Evolutionary conservation across 2,797 vertebrate genomes (phyloP), one percentile per base, ranked within the genome.

Genomic region (Bradypus variegatus): DNA sequence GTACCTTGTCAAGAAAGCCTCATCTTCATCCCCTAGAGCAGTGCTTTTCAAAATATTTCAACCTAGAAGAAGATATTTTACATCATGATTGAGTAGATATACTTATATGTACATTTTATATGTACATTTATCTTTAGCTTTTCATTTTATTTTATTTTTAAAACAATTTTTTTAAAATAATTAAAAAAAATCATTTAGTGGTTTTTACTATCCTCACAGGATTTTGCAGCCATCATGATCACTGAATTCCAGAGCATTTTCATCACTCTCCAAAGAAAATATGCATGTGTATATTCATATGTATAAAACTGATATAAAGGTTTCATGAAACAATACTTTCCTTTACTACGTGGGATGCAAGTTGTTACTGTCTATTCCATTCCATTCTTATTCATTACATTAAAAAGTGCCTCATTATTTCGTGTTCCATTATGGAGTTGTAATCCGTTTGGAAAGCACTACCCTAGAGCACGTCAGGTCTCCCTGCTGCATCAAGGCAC

Each of bases 131-230:
- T 53, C 29, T 70, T 29, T 55, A 27, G 15, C 58, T 41, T 82
- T 88, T 86, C 64, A 84, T 91, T 94, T 87, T 6, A 79, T 75
- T 75, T 92, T 67, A 70, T n/a, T 76, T 87, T 65, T 55, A 81
- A 29, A 18, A 93, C 83, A 60, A 48, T 23, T 78, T 3, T 19
- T 73, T 13, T 73, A 48, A 48, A 45, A 45, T 45, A 45, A 45
- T 88, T 41, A 16, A 94, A 88, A 65, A 41, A 29, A 82, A 2
- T 25, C 58, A 72, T 90, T 90, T 23, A 77, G 21, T 67, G 41
- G 11, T 69, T 88, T 87, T 91, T 76, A 88, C 21, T 72, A 48
- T 86, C 79, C 50, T 79, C 36, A 70, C 5, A 58, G 33, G 25
- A 33, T 45, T 90, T n/a, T 48, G 19, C 6, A 67, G 29, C 31